Base-by-base conservation (phyloP, 2,888 invertebrate species). In the Mythimna albipuncta region DNA sequence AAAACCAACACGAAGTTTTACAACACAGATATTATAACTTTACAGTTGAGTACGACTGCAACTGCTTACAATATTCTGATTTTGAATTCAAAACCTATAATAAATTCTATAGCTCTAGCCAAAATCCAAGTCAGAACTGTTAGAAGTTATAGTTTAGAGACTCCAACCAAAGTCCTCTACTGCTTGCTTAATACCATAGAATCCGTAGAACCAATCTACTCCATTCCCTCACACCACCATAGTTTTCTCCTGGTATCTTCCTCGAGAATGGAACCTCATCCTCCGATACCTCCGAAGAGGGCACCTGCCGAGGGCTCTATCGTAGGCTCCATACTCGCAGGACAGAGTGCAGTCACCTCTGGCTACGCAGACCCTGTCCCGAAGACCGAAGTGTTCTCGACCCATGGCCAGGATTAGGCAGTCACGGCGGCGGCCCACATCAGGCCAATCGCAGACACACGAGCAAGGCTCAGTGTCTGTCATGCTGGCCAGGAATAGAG, bases 371-470 rank as follows among this genome's bases (percentile, higher is more conserved):
- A n/a, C n/a, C n/a, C n/a, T n/a, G n/a, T n/a, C n/a, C n/a, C n/a
- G n/a, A n/a, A n/a, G n/a, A n/a, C n/a, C n/a, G n/a, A n/a, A n/a
- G n/a, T n/a, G n/a, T n/a, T n/a, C n/a, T n/a, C n/a, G n/a, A n/a
- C n/a, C n/a, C n/a, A n/a, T n/a, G n/a, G n/a, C n/a, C n/a, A n/a
- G n/a, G n/a, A n/a, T n/a, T n/a, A n/a, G n/a, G 97, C 98, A 98
- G 84, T 98, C 98, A 92, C 99, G 95, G 70, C 98, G 97, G 57
- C 97, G 97, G 75, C 97, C 97, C 68, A 96, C 94, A 75, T 98
- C 98, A 64, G 97, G 97, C 94, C 98, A 98, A 84, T 98, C 98
- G 92, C 99, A 98, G 44, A 97, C 96, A 91, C 98, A 98, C 0
- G 91, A 78, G 84, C 96, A 95, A 6, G 86, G 92, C 55, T 91